phyloP scores from a whole-genome alignment of 1,140 invertebrate species.

The Drosophila nikananu region DNA sequence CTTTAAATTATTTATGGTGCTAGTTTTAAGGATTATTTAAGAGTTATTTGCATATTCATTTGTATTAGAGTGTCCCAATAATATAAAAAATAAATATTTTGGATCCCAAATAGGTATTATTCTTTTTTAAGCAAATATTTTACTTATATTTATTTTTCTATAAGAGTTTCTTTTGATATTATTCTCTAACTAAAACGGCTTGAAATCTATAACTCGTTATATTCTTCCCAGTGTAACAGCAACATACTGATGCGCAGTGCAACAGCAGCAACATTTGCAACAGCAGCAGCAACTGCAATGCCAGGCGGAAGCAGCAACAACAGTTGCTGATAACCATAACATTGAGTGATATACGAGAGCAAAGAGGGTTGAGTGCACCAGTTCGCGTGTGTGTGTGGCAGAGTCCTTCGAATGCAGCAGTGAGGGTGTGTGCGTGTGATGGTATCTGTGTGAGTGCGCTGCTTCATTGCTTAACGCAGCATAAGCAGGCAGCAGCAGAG shows the following conservation, averaged over 20 bases:
- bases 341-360: constrained; percentile 78
- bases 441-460: constrained; percentile 33
- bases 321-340: constrained; percentile 81
- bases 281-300: constrained; percentile 43
- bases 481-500: constrained; percentile 72
- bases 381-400: neutral
- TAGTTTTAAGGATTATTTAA: too few relatives aligned
- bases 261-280: constrained; percentile 25
- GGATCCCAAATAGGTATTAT: too few relatives aligned
- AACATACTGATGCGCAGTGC: constrained; percentile 18
- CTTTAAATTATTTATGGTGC: too few relatives aligned
- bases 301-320: constrained; percentile 63
- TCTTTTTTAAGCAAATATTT: too few relatives aligned
- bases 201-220: neutral
- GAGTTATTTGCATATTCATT: too few relatives aligned
- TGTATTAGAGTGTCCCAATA: too few relatives aligned
- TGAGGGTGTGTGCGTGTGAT: constrained; percentile 21
- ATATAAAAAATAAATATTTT: too few relatives aligned
- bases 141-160: too few relatives aligned
- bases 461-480: constrained; percentile 79
- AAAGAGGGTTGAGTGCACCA: constrained; percentile 22
- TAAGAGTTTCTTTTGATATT: neutral
- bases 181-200: neutral
- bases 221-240: neutral
- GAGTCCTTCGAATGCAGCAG: constrained; percentile 6